Evolutionary conservation across 1,140 invertebrate genomes (phyloP).

Genomic region (Drosophila hydei): DNA sequence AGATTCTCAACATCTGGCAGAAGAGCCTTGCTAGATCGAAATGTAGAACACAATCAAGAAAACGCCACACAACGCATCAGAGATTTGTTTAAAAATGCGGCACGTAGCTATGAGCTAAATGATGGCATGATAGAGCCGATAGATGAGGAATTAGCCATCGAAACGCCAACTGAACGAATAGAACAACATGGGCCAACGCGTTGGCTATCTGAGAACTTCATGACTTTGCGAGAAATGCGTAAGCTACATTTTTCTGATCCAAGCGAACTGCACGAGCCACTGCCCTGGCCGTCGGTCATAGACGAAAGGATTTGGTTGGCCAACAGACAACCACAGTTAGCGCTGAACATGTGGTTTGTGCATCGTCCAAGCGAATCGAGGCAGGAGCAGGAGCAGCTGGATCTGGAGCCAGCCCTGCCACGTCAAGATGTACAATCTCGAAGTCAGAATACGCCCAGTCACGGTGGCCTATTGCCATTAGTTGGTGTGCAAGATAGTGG

Average conservation of each 20-base stretch:
- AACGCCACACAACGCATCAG: not conserved
- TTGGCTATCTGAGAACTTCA: conserved; percentile 11
- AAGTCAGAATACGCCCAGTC: conserved; percentile 19
- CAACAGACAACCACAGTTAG: not conserved
- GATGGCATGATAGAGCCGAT: not conserved
- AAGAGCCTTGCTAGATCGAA: not conserved
- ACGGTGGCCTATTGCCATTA: conserved; percentile 4
- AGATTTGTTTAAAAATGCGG: not conserved
- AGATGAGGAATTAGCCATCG: not conserved
- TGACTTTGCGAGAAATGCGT: conserved; percentile 29
- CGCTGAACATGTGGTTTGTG: not conserved
- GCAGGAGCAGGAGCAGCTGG: not conserved
- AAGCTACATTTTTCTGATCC: no score
- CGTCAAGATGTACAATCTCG: conserved; percentile 28
- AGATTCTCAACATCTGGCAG: not conserved
- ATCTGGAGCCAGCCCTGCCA: conserved; percentile 5
- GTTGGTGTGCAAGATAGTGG: conserved; percentile 11
- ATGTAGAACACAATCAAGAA: not conserved
- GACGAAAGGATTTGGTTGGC: conserved; percentile 6
- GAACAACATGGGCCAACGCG: not conserved
- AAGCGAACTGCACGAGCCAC: not conserved
- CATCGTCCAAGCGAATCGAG: not conserved
- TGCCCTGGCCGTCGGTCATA: not conserved
- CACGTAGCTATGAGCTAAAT: not conserved
- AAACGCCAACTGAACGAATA: not conserved